These are phyloP conservation scores for Pangasius krempfi DNA, from an alignment of 2,797 vertebrate genomes.

Conservation along the genomic window DNA sequence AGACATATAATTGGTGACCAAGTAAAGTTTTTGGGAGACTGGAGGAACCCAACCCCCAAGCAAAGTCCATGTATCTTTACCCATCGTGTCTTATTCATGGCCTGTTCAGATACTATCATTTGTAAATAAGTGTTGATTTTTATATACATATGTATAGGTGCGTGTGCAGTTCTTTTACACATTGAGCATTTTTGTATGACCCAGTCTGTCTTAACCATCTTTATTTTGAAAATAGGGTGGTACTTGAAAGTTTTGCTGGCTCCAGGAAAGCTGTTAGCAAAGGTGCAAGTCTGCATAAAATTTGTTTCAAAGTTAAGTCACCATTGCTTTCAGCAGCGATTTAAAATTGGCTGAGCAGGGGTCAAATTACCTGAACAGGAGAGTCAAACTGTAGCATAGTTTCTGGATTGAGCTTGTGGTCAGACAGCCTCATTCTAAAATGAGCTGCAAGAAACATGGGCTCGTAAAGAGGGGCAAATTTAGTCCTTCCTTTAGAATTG, in stretches of 20 bases:
- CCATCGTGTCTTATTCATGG: conserved; percentile 51
- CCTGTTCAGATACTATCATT: conserved; percentile 66
- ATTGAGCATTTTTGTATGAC: conserved; percentile 70
- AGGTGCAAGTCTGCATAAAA: conserved; percentile 29
- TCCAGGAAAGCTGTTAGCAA: conserved; percentile 9
- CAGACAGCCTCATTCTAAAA: conserved; percentile 7
- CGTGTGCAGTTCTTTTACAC: conserved; percentile 74
- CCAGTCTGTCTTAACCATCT: conserved; percentile 64
- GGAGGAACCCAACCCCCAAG: neutral
- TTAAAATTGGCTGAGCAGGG: neutral
- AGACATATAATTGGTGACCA: conserved; percentile 60
- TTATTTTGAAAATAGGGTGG: conserved; percentile 35
- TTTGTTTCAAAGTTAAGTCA: neutral
- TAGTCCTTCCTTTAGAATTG: neutral
- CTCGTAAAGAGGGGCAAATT: neutral
- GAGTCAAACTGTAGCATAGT: conserved; percentile 14
- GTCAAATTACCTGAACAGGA: neutral
- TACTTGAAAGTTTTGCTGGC: conserved; percentile 31
- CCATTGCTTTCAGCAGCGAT: neutral
- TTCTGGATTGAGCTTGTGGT: neutral
- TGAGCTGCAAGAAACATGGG: neutral
- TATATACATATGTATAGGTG: conserved; percentile 79
- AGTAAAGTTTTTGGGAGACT: conserved; percentile 59
- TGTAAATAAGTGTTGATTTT: conserved; percentile 79
- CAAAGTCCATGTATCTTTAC: conserved; percentile 60